Evolutionary conservation across 1,140 invertebrate genomes (phyloP).

Genomic region (Oryctes rhinoceros): DNA sequence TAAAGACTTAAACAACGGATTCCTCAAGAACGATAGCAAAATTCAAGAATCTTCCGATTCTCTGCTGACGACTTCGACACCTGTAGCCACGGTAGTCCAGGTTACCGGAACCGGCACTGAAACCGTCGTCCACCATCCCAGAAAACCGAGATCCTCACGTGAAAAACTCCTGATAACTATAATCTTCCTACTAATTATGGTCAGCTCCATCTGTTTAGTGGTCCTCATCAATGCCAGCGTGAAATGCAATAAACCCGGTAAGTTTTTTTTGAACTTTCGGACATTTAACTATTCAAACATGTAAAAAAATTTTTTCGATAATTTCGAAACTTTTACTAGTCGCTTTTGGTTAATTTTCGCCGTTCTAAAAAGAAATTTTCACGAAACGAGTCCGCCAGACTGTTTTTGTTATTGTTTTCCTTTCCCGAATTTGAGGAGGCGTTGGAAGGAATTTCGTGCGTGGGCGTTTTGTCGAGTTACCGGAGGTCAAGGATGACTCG

Average conservation of each 20-base stretch:
- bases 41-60: slow-evolving; percentile 15
- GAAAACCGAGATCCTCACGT: background rate
- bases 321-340: background rate
- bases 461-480: slow-evolving; percentile 13
- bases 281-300: background rate
- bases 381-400: too few species aligned
- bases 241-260: background rate
- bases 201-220: background rate
- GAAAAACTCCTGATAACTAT: background rate
- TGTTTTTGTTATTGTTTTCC: slow-evolving; percentile 4
- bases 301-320: too few species aligned
- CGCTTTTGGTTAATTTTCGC: too few species aligned
- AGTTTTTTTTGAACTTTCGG: background rate
- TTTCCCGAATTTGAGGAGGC: slow-evolving; percentile 7
- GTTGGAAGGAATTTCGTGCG: slow-evolving; percentile 2
- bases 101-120: slow-evolving; percentile 4
- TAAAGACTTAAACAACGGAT: slow-evolving; percentile 21
- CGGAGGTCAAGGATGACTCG: slow-evolving; percentile 30
- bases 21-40: slow-evolving; percentile 19
- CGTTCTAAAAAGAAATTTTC: too few species aligned
- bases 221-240: slow-evolving; percentile 1
- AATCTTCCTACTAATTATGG: background rate
- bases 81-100: background rate
- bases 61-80: background rate
- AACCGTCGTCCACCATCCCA: background rate